Conservation (phyloP, 2,113 vertebrate species). For the Glaucidium brasilianum region DNA sequence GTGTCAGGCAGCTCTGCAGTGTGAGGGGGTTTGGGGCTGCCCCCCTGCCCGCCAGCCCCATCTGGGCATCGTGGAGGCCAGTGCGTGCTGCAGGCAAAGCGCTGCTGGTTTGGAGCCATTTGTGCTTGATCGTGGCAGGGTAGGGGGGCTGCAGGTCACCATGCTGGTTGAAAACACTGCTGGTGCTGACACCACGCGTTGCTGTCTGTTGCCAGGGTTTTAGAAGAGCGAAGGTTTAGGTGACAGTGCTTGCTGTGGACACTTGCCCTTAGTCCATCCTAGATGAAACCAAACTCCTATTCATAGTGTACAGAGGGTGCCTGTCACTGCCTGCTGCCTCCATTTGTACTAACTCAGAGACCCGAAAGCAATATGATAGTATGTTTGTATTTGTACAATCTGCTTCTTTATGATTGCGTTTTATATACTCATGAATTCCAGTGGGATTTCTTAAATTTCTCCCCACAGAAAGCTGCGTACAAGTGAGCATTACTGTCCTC, state of each 20-base stretch:
- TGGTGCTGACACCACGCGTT: background rate
- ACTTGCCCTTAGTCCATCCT: background rate
- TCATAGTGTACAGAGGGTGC: background rate
- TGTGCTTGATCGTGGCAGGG: background rate
- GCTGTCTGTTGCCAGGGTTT: background rate
- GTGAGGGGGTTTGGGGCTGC: background rate
- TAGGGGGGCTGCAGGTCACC: background rate
- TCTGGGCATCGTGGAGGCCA: accelerated
- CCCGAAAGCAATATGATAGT: background rate
- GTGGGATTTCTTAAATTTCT: background rate
- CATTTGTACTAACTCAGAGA: background rate
- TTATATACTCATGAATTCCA: background rate
- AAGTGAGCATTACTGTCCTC: background rate
- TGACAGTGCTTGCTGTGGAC: background rate
- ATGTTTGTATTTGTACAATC: background rate
- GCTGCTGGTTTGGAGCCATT: background rate
- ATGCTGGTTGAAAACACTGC: background rate
- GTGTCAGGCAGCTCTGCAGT: background rate
- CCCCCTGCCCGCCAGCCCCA: background rate
- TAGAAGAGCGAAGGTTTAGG: background rate
- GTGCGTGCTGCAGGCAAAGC: background rate
- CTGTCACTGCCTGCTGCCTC: background rate
- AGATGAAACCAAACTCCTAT: background rate
- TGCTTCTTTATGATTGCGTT: background rate
- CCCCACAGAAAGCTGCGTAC: background rate